Percentiles rank a stretch among this genome's conserved stretches.
Conservation (phyloP, 2,113 vertebrate genomes). For the Podarcis raffonei region DNA sequence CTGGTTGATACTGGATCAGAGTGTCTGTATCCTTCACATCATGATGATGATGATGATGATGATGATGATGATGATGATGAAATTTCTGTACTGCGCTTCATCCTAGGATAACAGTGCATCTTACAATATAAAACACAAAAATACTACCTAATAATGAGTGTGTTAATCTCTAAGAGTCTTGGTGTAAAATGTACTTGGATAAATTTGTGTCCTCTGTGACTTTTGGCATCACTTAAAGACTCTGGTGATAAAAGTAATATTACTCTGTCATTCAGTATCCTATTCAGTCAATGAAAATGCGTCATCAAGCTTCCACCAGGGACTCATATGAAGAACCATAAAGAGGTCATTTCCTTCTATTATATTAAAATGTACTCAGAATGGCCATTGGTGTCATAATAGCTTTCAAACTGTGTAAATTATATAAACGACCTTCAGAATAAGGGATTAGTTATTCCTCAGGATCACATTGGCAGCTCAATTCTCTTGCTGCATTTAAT, state of each 20-base stretch:
- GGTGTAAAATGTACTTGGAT: slow-evolving; percentile 17
- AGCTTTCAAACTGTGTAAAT: slow-evolving; percentile 29
- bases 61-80: too few relatives aligned
- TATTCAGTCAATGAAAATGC: slow-evolving; percentile 44
- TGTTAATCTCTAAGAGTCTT: slow-evolving; percentile 9
- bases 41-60: too few relatives aligned
- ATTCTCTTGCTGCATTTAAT: background rate
- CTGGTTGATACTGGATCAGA: too few relatives aligned
- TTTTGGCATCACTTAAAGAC: slow-evolving; percentile 22
- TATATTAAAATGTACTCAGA: slow-evolving; percentile 29
- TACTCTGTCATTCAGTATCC: slow-evolving; percentile 34
- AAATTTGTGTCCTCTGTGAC: slow-evolving; percentile 13
- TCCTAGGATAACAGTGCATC: too few relatives aligned
- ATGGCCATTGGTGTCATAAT: background rate
- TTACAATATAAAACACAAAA: too few relatives aligned
- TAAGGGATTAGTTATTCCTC: background rate
- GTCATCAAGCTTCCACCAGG: slow-evolving; percentile 29
- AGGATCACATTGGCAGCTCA: background rate
- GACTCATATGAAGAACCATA: slow-evolving; percentile 22
- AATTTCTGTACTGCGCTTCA: too few relatives aligned
- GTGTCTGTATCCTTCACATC: too few relatives aligned
- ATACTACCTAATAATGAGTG: background rate
- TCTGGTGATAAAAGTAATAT: slow-evolving; percentile 33
- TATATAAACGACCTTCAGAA: slow-evolving; percentile 5
- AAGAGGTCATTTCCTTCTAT: slow-evolving; percentile 21